A percentile compares a stretch with the other conserved stretches of the same genome.
phyloP scores from a whole-genome alignment of 2,797 vertebrate species.

The Luscinia megarhynchos region DNA sequence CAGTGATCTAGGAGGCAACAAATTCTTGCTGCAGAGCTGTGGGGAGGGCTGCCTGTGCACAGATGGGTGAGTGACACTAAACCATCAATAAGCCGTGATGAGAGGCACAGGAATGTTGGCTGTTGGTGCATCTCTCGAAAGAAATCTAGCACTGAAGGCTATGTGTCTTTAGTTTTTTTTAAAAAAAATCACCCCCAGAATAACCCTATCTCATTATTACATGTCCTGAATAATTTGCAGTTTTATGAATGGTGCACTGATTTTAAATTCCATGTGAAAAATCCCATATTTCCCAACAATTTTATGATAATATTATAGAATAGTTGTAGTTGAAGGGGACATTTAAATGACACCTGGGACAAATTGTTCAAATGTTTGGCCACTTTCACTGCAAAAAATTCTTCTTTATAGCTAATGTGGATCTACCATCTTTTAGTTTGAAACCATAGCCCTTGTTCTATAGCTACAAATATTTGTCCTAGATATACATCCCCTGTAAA shows the following conservation, averaged over 20 bases:
- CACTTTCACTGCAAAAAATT: neutral
- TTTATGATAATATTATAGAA: neutral
- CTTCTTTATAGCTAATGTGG: neutral
- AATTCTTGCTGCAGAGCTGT: neutral
- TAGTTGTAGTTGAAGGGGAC: neutral
- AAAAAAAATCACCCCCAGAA: neutral
- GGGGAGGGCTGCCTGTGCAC: neutral
- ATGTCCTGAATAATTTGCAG: fast-evolving
- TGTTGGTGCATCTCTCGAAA: neutral
- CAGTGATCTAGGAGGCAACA: neutral
- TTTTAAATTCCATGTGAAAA: neutral
- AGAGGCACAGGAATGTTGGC: neutral
- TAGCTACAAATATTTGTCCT: neutral
- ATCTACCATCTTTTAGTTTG: neutral
- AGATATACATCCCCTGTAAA: neutral
- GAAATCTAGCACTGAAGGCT: neutral
- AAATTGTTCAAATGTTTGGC: neutral
- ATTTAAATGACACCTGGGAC: neutral
- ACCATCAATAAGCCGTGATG: neutral
- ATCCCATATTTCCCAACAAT: neutral
- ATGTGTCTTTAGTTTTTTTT: neutral
- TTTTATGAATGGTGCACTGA: neutral
- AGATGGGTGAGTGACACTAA: neutral
- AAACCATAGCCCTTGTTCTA: neutral
- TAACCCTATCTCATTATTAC: neutral